Percentiles rank a stretch among this genome's conserved stretches.
phyloP scores from a whole-genome alignment of 30 jellyfish, hydroid and myxozoan species.

The Aurelia coerulea region DNA sequence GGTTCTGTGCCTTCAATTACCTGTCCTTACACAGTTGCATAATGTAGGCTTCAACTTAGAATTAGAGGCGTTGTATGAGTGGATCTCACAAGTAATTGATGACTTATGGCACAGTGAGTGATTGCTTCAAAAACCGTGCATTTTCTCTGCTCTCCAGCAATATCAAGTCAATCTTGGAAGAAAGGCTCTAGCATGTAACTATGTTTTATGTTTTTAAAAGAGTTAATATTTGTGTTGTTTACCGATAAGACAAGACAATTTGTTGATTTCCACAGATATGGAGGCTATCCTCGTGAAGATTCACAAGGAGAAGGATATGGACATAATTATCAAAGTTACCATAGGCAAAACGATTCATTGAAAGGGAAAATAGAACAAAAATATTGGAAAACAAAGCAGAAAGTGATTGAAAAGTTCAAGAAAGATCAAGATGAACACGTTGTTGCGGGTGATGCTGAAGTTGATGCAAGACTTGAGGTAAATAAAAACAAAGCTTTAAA shows the following conservation, averaged over 20 bases:
- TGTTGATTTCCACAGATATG: slow-evolving; percentile 9
- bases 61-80: no score
- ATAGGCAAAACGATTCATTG: slow-evolving; percentile 72
- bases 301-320: slow-evolving; percentile 79
- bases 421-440: slow-evolving; percentile 97
- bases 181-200: no score
- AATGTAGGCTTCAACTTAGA: no score
- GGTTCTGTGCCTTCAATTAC: no score
- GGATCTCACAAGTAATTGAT: no score
- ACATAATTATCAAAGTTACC: slow-evolving; percentile 79
- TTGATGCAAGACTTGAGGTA: slow-evolving; percentile 95
- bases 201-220: no score
- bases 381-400: slow-evolving; percentile 96
- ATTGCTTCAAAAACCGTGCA: no score
- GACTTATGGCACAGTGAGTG: no score
- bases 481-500: neutral
- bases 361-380: slow-evolving; percentile 95
- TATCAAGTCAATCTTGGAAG: no score
- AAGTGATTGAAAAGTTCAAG: slow-evolving; percentile 90
- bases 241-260: neutral
- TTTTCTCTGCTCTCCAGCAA: no score
- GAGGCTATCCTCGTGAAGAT: slow-evolving; percentile 52
- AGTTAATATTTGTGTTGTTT: no score
- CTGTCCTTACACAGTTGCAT: no score
- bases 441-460: slow-evolving; percentile 99